These are phyloP conservation scores for Telenomus remus DNA, from an alignment of 1,140 invertebrate species.

Conservation along the genomic window DNA sequence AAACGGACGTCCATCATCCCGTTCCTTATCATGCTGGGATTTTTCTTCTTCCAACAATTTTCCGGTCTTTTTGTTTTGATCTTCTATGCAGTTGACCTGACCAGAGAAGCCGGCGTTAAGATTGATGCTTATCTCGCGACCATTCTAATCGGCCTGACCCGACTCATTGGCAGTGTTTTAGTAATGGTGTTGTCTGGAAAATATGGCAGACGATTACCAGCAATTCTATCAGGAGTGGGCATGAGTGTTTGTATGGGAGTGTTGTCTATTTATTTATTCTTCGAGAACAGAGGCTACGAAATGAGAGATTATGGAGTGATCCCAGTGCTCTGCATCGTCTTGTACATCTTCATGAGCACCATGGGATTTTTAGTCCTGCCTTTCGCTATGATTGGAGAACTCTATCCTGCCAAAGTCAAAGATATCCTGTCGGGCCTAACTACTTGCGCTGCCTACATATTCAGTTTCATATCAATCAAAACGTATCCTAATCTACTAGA, in stretches of 20 bases:
- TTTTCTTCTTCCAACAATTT: slow-evolving; percentile 87
- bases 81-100: slow-evolving; percentile 84
- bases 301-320: slow-evolving; percentile 63
- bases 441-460: slow-evolving; percentile 80
- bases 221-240: slow-evolving; percentile 78
- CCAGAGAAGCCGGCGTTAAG: slow-evolving; percentile 76
- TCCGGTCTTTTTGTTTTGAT: slow-evolving; percentile 85
- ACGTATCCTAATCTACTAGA: slow-evolving; percentile 80
- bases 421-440: slow-evolving; percentile 82
- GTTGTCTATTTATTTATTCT: slow-evolving; percentile 75
- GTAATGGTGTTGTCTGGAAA: slow-evolving; percentile 76
- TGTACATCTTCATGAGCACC: slow-evolving; percentile 79
- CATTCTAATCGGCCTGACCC: slow-evolving; percentile 77
- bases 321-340: slow-evolving; percentile 76
- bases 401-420: slow-evolving; percentile 81
- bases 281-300: slow-evolving; percentile 59
- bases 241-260: slow-evolving; percentile 79
- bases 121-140: slow-evolving; percentile 78
- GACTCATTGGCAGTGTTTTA: slow-evolving; percentile 76
- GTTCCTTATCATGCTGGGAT: slow-evolving; percentile 79
- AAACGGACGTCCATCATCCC: slow-evolving; percentile 78
- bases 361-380: slow-evolving; percentile 81
- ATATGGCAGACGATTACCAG: slow-evolving; percentile 77
- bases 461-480: slow-evolving; percentile 85
- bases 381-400: slow-evolving; percentile 85